Percentiles rank a stretch among this genome's conserved stretches.
phyloP scores from a whole-genome alignment of 2,888 invertebrate genomes.

The Volucella inanis region DNA sequence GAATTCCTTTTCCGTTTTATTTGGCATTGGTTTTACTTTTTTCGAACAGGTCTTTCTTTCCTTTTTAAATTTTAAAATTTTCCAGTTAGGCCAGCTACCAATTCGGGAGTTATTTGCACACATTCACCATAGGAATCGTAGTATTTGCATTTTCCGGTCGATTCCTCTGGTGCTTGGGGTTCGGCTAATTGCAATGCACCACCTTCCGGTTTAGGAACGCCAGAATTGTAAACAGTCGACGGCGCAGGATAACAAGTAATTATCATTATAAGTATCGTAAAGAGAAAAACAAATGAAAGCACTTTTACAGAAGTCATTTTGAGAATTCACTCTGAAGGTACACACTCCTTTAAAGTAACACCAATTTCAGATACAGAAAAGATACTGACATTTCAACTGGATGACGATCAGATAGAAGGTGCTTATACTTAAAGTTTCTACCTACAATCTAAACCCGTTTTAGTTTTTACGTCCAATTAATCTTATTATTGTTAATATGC shows the following conservation, averaged over 20 bases:
- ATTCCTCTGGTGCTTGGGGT: constrained; percentile 55
- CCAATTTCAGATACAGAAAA: constrained; percentile 57
- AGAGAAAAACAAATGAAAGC: constrained; percentile 29
- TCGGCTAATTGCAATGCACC: constrained; percentile 45
- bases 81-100: constrained; percentile 63
- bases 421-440: constrained; percentile 33
- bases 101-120: constrained; percentile 64
- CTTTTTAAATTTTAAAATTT: constrained; percentile 1
- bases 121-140: constrained; percentile 70
- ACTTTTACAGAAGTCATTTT: constrained; percentile 40
- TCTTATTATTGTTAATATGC: constrained; percentile 67
- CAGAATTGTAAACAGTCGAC: constrained; percentile 26
- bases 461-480: constrained; percentile 57
- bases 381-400: constrained; percentile 65
- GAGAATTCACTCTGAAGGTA: constrained; percentile 14
- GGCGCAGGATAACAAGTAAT: constrained; percentile 44
- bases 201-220: constrained; percentile 51
- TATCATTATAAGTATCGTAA: constrained; percentile 17
- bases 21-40: constrained; percentile 3
- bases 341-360: constrained; percentile 55
- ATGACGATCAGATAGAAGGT: constrained; percentile 55
- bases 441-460: constrained; percentile 67
- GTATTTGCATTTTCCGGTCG: constrained; percentile 65
- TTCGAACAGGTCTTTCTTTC: not conserved
- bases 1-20: not conserved